Percentiles rank a stretch among this genome's conserved stretches.
Evolutionary conservation across 2,888 invertebrate species (phyloP).

Genomic region (Brenthis ino): DNA sequence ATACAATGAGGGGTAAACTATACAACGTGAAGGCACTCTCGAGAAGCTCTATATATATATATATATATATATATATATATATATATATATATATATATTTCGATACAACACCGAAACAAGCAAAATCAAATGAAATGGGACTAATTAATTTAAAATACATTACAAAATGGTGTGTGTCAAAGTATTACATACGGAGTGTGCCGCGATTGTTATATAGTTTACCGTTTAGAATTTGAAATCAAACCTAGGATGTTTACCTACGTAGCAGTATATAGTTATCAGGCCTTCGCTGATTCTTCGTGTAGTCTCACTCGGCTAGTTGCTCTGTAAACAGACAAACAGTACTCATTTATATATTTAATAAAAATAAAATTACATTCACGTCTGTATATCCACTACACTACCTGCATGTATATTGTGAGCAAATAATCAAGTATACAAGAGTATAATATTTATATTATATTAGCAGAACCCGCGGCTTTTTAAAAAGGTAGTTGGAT

Average conservation of each 20-base stretch:
- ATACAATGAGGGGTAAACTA: conserved; percentile 54
- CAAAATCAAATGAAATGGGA: conserved; percentile 4
- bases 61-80: conserved; percentile 2
- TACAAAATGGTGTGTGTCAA: neutral
- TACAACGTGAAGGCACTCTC: conserved; percentile 41
- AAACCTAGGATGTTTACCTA: conserved; percentile 66
- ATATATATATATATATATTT: conserved; percentile 5
- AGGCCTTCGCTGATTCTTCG: conserved; percentile 42
- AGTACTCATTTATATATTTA: neutral
- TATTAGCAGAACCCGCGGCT: too few species aligned
- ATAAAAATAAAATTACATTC: too few species aligned
- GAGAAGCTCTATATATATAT: conserved; percentile 15
- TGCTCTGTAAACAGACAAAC: conserved; percentile 54
- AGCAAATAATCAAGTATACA: neutral
- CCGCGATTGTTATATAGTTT: conserved; percentile 42
- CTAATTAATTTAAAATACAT: neutral
- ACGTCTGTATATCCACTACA: too few species aligned
- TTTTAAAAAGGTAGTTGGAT: too few species aligned
- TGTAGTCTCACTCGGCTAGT: conserved; percentile 58
- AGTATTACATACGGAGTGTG: conserved; percentile 28
- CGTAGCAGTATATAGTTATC: conserved; percentile 52
- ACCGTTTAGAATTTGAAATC: conserved; percentile 48
- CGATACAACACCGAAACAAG: neutral
- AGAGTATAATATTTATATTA: too few species aligned
- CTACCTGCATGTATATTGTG: too few species aligned